Conservation (phyloP, 2,888 invertebrate species). For the Pristionchus arcanus region DNA sequence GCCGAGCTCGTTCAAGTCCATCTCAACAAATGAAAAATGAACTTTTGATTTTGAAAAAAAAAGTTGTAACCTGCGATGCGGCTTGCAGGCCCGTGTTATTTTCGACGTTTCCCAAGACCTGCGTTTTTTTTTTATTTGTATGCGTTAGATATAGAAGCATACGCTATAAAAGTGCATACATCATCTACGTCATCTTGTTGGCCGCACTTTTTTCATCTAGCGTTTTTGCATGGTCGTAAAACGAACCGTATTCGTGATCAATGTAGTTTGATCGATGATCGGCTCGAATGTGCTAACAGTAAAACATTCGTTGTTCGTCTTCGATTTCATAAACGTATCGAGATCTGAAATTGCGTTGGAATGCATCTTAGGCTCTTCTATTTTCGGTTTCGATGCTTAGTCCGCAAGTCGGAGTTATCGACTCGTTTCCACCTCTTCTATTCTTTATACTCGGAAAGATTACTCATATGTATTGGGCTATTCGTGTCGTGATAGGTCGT, state of each 20-base stretch:
- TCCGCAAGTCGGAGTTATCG: too few relatives aligned
- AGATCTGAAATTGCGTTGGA: not conserved
- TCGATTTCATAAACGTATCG: not conserved
- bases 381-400: too few relatives aligned
- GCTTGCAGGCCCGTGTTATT: not conserved
- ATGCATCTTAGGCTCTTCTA: too few relatives aligned
- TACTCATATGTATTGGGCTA: too few relatives aligned
- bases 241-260: not conserved
- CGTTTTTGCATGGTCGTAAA: too few relatives aligned
- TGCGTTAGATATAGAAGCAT: too few relatives aligned
- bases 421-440: too few relatives aligned
- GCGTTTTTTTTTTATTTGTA: not conserved
- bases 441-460: too few relatives aligned
- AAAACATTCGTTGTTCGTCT: not conserved
- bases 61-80: not conserved
- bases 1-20: not conserved
- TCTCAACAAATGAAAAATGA: not conserved
- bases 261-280: not conserved
- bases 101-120: not conserved
- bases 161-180: too few relatives aligned
- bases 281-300: not conserved
- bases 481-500: too few relatives aligned
- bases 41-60: not conserved
- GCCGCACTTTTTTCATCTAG: too few relatives aligned
- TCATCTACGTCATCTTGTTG: too few relatives aligned